Evolutionary conservation across 1,140 invertebrate genomes (phyloP), one percentile per base, ranked within the genome.

Genomic region (Potamilus streckersoni): DNA sequence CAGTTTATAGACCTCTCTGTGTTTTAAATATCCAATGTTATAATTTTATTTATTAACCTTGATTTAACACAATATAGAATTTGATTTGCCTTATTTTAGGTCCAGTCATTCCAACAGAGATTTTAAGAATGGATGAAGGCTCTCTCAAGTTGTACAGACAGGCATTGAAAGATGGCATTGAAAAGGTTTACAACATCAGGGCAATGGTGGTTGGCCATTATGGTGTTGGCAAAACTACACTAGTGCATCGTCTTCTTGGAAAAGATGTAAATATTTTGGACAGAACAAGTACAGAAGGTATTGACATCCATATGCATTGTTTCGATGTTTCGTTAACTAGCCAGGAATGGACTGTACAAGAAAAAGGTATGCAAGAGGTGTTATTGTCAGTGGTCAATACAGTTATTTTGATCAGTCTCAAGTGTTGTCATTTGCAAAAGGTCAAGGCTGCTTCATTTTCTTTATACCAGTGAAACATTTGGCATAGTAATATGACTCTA

Each of bases 121-220:
- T 70, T 31, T 27, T 70, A n/a, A 19, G 59, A 16, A 70, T 70
- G 69, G 69, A 70, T 23, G 57, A 70, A 16, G 17, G 38, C 5
- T 70, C 69, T 27, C 58, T 70, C 16, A 57, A 58, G 27, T 19
- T 70, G 31, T 70, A 70, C 69, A 70, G n/a, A 14, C 55, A 58
- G n/a, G 69, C 69, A 20, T 38, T 70, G 20, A 60, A 27, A 57
- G 69, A 70, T n/a, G 69, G 69, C 56, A 31, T 60, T 60, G 69
- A 70, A 60, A n/a, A 49, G 17, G 69, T 70, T 23, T 23, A 60
- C 27, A 38, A 27, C 27, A 70, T 70, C 27, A 56, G 69, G 5
- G n/a, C 60, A 14, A 70, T 60, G 69, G 56, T 70, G 6, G 69
- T 70, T 11, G 69, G 69, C 5, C 69, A 70, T 38, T 60, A 70